Conservation (phyloP, 2,888 invertebrate species). For the Corbicula japonica region DNA sequence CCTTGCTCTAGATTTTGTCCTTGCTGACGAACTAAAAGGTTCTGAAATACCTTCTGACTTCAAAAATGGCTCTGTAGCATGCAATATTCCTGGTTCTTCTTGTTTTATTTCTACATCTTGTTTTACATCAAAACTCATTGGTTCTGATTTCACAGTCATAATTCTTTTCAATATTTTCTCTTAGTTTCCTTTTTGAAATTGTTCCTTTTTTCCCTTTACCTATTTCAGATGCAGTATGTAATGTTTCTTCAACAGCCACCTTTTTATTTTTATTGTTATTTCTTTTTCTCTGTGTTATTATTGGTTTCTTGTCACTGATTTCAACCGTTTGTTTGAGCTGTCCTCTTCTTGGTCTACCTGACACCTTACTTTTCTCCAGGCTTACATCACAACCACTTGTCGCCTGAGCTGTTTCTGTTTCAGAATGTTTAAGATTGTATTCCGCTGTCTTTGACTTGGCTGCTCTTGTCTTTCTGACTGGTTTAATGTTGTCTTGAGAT, state of each 20-base stretch:
- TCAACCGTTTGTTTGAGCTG: constrained; percentile 18
- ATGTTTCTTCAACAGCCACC: not conserved
- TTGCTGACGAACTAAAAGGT: not conserved
- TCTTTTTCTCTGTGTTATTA: not conserved
- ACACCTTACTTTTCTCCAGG: too few relatives aligned
- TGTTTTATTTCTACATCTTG: not conserved
- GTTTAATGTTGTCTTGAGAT: too few relatives aligned
- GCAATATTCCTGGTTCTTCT: not conserved
- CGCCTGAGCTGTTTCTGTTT: too few relatives aligned
- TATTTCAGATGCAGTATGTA: not conserved
- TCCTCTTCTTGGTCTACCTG: constrained; percentile 19
- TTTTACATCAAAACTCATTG: too few relatives aligned
- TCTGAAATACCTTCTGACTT: too few relatives aligned
- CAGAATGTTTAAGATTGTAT: too few relatives aligned
- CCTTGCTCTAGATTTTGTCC: constrained; percentile 3
- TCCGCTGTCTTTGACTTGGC: too few relatives aligned
- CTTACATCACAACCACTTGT: too few relatives aligned
- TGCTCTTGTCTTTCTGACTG: too few relatives aligned
- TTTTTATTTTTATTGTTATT: not conserved
- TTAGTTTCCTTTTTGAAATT: not conserved
- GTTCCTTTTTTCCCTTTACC: not conserved
- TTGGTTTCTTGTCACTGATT: constrained; percentile 13
- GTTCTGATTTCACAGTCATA: too few relatives aligned
- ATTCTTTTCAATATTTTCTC: too few relatives aligned
- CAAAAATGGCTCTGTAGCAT: too few relatives aligned